Evolutionary conservation across 2,113 vertebrate species (phyloP), one percentile per base, ranked within the genome.

Genomic region (Apistogramma diplotaenia): DNA sequence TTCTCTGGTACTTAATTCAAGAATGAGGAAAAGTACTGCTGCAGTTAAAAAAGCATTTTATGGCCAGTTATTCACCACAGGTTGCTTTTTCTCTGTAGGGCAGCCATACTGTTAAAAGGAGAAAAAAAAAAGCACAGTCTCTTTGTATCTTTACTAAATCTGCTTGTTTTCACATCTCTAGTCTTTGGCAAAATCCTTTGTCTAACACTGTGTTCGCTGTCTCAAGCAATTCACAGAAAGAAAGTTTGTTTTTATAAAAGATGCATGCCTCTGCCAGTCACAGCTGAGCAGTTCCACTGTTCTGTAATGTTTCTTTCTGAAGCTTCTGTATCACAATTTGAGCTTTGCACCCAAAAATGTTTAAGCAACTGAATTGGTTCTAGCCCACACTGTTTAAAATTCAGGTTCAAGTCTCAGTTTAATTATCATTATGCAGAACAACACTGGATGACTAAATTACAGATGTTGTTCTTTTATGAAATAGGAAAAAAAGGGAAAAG

Each of bases 1-100:
- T 83, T 86, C 82, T 58, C 31, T 77, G 58, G 6, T 77, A 59
- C 71, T 79, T 86, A 70, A 81, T 85, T 84, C 80, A 87, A 71
- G 54, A 84, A 82, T 62, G 31, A 37, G 3, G 53, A 31, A 72
- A 79, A 49, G 70, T 74, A 84, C 61, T 57, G 80, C 71, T 61
- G 72, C 70, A 87, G 78, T 90, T 87, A 85, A 84, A 89, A 87
- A 27, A 59, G 3, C 0, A 71, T 87, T 87, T 91, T 85, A 86
- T 84, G 58, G 75, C 31, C 49, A 29, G 59, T 81, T 46, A 79
- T 76, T 85, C 75, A 72, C 70, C 54, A 60, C 65, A 74, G 46
- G 60, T 82, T 81, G 65, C 82, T 79, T 74, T 77, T 79, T 19
- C 79, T 81, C 76, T 78, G 21, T 35, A 56, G 76, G 71, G 74